Evolutionary conservation across 2,113 vertebrate genomes (phyloP).

Genomic region (Anser brachyrhynchus): DNA sequence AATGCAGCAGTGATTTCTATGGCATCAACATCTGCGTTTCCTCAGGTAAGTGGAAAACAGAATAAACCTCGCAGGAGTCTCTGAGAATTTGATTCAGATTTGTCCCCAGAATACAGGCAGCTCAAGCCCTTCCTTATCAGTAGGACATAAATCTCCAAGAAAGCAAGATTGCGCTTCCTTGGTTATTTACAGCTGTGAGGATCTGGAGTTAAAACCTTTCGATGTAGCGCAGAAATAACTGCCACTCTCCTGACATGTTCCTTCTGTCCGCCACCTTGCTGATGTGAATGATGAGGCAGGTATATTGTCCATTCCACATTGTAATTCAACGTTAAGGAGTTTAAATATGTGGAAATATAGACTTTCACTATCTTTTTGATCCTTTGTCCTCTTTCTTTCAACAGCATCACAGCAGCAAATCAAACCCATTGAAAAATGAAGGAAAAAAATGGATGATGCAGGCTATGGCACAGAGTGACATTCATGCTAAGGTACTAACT

Average conservation of each 20-base stretch:
- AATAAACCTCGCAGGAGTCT: not conserved
- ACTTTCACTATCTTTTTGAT: not conserved
- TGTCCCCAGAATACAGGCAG: not conserved
- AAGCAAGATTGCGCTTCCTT: not conserved
- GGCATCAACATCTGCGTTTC: slow-evolving; percentile 34
- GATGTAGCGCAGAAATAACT: not conserved
- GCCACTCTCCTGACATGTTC: accelerated
- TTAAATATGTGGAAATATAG: not conserved
- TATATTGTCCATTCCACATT: accelerated
- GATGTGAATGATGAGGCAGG: not conserved
- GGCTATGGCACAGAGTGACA: accelerated
- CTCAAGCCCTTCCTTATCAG: not conserved
- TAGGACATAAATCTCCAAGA: not conserved
- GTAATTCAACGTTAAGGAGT: not conserved
- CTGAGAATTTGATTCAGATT: not conserved
- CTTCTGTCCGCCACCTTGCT: not conserved
- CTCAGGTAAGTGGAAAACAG: slow-evolving; percentile 54
- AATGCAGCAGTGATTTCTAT: not conserved
- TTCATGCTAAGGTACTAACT: slow-evolving; percentile 40
- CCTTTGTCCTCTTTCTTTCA: not conserved
- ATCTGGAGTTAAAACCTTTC: not conserved
- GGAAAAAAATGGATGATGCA: not conserved
- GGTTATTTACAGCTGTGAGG: not conserved
- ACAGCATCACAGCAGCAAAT: slow-evolving; percentile 13
- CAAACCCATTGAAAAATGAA: not conserved